A percentile compares a stretch with the other conserved stretches of the same genome.
Conservation (phyloP, 2,113 vertebrate genomes). For the Lynx canadensis region DNA sequence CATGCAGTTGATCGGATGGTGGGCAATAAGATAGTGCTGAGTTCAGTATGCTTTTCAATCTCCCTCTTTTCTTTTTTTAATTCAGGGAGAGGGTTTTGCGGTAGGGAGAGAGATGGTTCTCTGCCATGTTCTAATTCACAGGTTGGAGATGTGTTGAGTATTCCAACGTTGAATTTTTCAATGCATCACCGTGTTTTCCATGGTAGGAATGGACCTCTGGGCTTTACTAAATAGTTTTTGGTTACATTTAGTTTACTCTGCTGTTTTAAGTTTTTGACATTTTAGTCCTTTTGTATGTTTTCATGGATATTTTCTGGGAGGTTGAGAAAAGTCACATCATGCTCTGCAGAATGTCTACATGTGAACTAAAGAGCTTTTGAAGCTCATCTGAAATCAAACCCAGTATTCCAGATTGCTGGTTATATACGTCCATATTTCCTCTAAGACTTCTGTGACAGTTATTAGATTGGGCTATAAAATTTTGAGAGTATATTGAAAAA, state of each 20-base stretch:
- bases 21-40: background rate
- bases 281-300: background rate
- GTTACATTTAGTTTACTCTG: background rate
- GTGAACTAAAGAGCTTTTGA: background rate
- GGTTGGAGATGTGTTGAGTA: background rate
- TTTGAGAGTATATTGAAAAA: constrained; percentile 51
- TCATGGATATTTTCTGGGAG: background rate
- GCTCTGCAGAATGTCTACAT: background rate
- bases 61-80: background rate
- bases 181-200: too few species aligned
- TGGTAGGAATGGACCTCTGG: background rate
- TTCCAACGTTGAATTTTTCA: background rate
- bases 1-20: background rate
- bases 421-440: constrained; percentile 40
- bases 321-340: background rate
- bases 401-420: background rate
- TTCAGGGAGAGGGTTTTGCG: rapidly evolving
- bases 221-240: background rate
- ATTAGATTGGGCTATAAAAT: constrained; percentile 56
- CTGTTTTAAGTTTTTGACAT: background rate
- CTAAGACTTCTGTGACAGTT: constrained; percentile 29
- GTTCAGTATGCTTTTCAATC: background rate
- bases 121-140: background rate
- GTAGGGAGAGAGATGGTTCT: background rate
- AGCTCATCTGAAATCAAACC: constrained; percentile 38